Base-by-base conservation (phyloP, 2,797 vertebrate species). In the Oceanodroma leucorhoa region DNA sequence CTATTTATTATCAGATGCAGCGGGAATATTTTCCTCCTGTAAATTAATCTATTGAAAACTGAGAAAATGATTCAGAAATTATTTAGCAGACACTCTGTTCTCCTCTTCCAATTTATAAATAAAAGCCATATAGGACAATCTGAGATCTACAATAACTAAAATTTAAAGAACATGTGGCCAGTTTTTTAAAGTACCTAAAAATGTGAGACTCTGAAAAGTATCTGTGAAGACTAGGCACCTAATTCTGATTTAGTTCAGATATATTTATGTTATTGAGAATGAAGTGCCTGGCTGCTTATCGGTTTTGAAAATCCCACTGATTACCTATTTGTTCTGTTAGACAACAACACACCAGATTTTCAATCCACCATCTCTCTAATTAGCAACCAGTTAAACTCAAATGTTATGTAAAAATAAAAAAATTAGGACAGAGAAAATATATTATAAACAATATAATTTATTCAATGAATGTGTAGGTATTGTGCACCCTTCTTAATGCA, bases 51-150 rank as follows among this genome's bases (percentile, higher is more conserved):
- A 79, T 3, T 89, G 55, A 89, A 92, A 94, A 86, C 54, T 62
- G 77, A 77, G 81, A 92, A 96, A 95, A 93, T 26, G 2, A 95
- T 83, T 93, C 78, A 92, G 70, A 80, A 94, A 48, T 67, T 26
- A 86, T 84, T 88, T 90, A 92, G 38, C 12, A 87, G 69, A 50
- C 46, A 51, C 38, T 30, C 17, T 93, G 32, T 61, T 95, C 46
- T 83, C 23, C 13, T 61, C 45, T 90, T 88, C 26, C 14, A 71
- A 26, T 70, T 65, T 80, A 60, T 32, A 92, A 90, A 65, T 45
- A 75, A 77, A 86, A 75, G 17, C 11, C 48, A 83, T 43, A 87
- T 51, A 85, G 60, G 22, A 87, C 36, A 87, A 76, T 58, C 50
- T 5, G 20, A 88, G 41, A 75, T 26, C 9, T 58, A 53, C 13